Base-by-base conservation (phyloP, 35 echinoderm and acorn worm genomes). In the Holothuria glaberrima region DNA sequence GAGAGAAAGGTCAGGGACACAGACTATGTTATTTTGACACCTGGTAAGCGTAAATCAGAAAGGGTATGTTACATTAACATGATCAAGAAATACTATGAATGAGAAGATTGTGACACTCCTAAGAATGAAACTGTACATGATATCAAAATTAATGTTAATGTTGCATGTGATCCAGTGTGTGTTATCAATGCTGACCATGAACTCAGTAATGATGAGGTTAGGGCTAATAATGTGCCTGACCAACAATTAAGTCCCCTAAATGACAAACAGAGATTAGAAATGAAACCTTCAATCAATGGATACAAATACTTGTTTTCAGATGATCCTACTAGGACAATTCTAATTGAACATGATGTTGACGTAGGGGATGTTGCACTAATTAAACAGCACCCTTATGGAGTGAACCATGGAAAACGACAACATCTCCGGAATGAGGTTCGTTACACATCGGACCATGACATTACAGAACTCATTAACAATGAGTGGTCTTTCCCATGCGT, bases 381-480 rank as follows among this genome's bases (percentile, higher is more conserved):
- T 60, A 95, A 89, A 46, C 86, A 92, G 58, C 84, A 89, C 35
- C 91, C 88, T 24, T 93, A 96, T 90, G 38, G 91, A 30, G 16
- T 96, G 22, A 95, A 86, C 35, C 94, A 87, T 44, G 5, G 19
- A 20, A 96, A 92, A 78, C 31, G 27, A 30, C 25, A 85, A 62
- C 66, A 89, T 62, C 33, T 94, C 7, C 68, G 84, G 28, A 58
- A 90, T 35, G 88, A 94, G 74, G 45, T 94, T 70, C 26, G n/a
- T 10, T 89, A 83, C 48, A 90, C 90, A n/a, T n/a, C n/a, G n/a
- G n/a, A n/a, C n/a, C n/a, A n/a, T n/a, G n/a, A n/a, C n/a, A n/a
- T n/a, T n/a, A n/a, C n/a, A n/a, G n/a, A n/a, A n/a, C n/a, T n/a
- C n/a, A n/a, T n/a, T n/a, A n/a, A n/a, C n/a, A n/a, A n/a, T n/a